Base-by-base conservation (phyloP, 2,797 vertebrate genomes). In the Alca torda region DNA sequence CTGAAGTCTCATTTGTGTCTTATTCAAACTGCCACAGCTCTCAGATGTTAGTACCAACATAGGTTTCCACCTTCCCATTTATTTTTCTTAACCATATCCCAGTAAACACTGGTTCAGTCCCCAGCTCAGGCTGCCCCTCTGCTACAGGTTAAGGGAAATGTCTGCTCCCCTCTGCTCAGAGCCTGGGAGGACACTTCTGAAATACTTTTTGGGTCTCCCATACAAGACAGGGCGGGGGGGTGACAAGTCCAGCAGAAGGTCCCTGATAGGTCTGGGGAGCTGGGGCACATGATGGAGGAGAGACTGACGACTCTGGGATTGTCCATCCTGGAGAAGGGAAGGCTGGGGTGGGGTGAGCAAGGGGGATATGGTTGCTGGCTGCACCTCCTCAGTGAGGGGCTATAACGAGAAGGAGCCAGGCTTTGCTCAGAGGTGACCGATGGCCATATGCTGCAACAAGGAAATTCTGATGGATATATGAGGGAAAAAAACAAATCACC, bases 301-400 rank as follows among this genome's bases (percentile, higher is more conserved):
- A 35, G n/a, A 53, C 3, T 35, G 33, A 24, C 17, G 45, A 11
- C 11, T 45, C 35, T 53, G 61, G 8, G 28, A 31, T 21, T 72
- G 50, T 65, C 59, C 21, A 9, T 39, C 33, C 57, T 43, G 37
- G 23, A 72, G 48, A 45, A 74, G 33, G 15, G 28, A 81, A 72
- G 16, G 50, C 23, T 54, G 43, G 35, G 16, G 14, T 3, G 2
- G 11, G 6, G 31, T 13, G 8, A 33, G 43, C 43, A 45, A 9
- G 18, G 43, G 17, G 43, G 43, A 87, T 28, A 16, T 46, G 48
- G 13, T 10, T 31, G 18, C 14, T 57, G 13, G 26, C 39, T 45
- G 21, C 13, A 35, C 20, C 37, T 76, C 0, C 0, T 2, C 3
- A 5, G 10, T 60, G 28, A 63, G 14, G 8, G 13, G 10, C 6